Conservation (phyloP, 2,797 vertebrate genomes). For the Sciurus carolinensis region DNA sequence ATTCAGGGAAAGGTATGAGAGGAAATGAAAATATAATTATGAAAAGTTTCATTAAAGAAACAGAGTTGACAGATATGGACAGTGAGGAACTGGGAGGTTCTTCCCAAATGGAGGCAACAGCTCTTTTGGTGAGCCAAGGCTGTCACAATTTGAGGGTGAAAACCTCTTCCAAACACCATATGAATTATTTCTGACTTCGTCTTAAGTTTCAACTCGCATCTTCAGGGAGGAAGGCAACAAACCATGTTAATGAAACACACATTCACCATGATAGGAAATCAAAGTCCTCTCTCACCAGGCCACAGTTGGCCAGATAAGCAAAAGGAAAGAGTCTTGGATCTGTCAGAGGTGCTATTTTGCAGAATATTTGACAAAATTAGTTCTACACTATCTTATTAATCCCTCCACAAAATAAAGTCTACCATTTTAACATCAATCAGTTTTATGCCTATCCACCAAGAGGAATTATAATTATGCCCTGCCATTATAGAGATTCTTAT, state of each 20-base stretch:
- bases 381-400: background rate
- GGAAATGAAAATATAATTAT: background rate
- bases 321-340: background rate
- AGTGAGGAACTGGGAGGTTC: background rate
- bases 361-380: background rate
- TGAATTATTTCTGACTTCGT: constrained; percentile 5
- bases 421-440: background rate
- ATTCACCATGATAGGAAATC: background rate
- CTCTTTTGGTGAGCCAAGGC: background rate
- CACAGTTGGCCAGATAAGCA: background rate
- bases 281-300: background rate
- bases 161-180: background rate
- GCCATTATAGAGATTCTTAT: background rate
- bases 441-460: constrained; percentile 18
- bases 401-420: background rate
- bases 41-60: background rate
- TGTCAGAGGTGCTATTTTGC: background rate
- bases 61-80: background rate
- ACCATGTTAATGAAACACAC: background rate
- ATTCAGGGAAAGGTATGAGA: background rate
- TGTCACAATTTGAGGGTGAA: background rate
- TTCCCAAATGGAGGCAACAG: background rate
- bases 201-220: background rate
- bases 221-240: background rate
- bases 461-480: background rate